These are phyloP conservation scores for Akabosia matsudoensis DNA, from an alignment of 1,140 invertebrate genomes.

Conservation along the genomic window DNA sequence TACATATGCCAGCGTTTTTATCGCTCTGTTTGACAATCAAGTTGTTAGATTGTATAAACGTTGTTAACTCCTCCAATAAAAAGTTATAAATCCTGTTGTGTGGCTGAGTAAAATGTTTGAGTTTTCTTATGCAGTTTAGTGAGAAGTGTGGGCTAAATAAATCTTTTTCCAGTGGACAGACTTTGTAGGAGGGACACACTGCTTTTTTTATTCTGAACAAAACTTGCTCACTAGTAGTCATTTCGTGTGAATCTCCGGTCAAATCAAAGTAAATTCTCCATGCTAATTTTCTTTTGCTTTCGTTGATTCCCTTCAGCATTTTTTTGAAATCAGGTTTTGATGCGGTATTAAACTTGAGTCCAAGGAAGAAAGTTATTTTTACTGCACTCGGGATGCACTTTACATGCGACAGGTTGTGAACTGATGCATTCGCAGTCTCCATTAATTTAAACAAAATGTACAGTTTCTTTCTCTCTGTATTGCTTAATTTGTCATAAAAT, in stretches of 20 bases:
- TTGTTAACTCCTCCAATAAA: background rate
- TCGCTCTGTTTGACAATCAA: background rate
- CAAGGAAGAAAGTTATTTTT: background rate
- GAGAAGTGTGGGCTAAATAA: background rate
- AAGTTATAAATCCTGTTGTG: background rate
- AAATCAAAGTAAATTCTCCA: background rate
- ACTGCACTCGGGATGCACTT: background rate
- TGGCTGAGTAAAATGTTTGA: background rate
- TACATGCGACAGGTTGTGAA: slow-evolving; percentile 1
- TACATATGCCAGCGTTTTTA: slow-evolving; percentile 13
- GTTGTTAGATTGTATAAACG: background rate
- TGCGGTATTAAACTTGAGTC: background rate
- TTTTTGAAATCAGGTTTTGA: background rate
- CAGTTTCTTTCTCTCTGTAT: background rate
- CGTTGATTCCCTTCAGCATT: background rate
- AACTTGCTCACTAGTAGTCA: background rate
- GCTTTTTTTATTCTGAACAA: background rate
- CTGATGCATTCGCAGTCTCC: background rate
- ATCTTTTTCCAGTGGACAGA: background rate
- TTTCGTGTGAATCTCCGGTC: background rate
- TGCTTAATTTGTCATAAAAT: background rate
- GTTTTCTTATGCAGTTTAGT: background rate
- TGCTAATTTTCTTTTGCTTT: background rate
- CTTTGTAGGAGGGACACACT: background rate
- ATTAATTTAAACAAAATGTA: background rate